Conservation (phyloP, 92 coral and sea anemone genomes). For the Epizoanthus stellaris region DNA sequence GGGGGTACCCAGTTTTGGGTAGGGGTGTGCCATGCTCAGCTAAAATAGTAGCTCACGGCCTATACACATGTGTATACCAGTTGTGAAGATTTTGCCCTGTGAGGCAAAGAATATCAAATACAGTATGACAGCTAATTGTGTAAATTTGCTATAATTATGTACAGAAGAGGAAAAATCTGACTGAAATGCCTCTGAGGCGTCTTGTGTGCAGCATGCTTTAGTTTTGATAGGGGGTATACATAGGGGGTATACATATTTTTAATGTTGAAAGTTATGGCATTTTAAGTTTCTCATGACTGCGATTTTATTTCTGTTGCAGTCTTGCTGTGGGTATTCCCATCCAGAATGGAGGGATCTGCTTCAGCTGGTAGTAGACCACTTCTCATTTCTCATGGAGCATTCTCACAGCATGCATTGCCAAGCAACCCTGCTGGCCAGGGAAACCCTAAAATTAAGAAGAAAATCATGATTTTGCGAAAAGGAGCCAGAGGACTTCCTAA, state of each 20-base stretch:
- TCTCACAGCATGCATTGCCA: neutral
- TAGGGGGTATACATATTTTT: neutral
- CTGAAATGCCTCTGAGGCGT: no score
- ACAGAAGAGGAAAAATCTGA: no score
- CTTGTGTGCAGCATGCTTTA: neutral
- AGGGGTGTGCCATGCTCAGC: no score
- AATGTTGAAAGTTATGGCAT: neutral
- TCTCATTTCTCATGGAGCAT: neutral
- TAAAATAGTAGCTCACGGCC: no score
- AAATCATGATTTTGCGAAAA: slow-evolving; percentile 18
- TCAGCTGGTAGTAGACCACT: neutral
- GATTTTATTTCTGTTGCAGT: neutral
- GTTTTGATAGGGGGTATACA: neutral
- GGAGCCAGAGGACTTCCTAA: slow-evolving; percentile 22
- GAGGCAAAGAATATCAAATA: no score
- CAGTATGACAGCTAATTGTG: no score
- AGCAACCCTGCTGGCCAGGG: neutral
- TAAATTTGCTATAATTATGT: no score
- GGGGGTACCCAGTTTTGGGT: no score
- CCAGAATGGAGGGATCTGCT: neutral
- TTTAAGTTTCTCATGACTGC: neutral
- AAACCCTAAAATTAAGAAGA: slow-evolving; percentile 16
- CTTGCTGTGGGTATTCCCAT: neutral
- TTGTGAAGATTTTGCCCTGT: no score
- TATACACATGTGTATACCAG: no score